phyloP scores from a whole-genome alignment of 2,797 vertebrate genomes.

The Phaenicophaeus curvirostris region DNA sequence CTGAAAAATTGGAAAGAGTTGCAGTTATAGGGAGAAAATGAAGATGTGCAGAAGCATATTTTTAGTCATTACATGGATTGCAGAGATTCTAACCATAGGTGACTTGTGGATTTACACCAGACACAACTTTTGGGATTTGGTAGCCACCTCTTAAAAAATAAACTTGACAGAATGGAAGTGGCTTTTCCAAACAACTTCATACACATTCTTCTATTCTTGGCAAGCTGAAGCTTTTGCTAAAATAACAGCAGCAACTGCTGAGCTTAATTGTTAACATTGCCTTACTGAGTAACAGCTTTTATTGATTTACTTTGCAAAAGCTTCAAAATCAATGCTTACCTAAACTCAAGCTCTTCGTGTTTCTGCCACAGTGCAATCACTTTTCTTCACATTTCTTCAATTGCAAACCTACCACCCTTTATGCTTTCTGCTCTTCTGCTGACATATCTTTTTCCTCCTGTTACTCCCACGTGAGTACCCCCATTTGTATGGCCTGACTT shows the following conservation, averaged over 20 bases:
- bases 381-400: background rate
- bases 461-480: conserved; percentile 39
- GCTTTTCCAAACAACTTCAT: background rate
- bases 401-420: background rate
- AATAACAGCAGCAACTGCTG: background rate
- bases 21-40: background rate
- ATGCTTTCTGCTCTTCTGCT: conserved; percentile 38
- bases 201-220: background rate
- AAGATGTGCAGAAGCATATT: background rate
- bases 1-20: background rate
- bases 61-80: background rate
- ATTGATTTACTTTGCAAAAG: conserved; percentile 11
- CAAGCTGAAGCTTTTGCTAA: background rate
- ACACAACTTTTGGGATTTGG: background rate
- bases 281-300: background rate
- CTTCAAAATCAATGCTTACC: background rate
- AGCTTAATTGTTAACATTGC: background rate
- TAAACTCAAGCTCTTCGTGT: background rate
- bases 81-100: background rate
- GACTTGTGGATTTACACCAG: background rate
- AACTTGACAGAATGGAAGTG: background rate
- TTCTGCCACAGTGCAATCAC: background rate
- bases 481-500: conserved; percentile 27
- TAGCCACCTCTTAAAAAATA: background rate
- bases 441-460: conserved; percentile 23